Percentiles rank a stretch among this genome's conserved stretches.
These are phyloP conservation scores for Lethenteron camtschaticum DNA, from an alignment of 2,113 vertebrate genomes.

Conservation along the genomic window DNA sequence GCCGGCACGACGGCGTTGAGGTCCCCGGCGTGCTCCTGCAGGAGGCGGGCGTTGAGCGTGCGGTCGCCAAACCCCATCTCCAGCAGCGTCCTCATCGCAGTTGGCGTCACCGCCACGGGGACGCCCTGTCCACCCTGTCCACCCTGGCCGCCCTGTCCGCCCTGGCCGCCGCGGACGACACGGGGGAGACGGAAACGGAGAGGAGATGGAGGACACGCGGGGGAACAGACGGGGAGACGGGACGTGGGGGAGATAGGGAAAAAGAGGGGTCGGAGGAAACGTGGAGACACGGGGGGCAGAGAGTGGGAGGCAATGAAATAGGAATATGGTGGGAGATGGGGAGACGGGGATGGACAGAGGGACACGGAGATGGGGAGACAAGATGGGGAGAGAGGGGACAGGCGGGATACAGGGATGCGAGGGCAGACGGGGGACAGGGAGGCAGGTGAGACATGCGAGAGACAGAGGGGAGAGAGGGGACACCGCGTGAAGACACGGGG, in stretches of 20 bases:
- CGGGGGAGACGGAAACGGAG: neutral
- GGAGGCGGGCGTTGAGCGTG: constrained; percentile 50
- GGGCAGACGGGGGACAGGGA: too few relatives aligned
- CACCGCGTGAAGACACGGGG: too few relatives aligned
- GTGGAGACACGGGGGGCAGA: neutral
- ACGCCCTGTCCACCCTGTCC: constrained; percentile 16
- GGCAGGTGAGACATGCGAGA: too few relatives aligned
- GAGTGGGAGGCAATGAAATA: too few relatives aligned
- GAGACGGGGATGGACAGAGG: too few relatives aligned
- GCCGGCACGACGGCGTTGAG: neutral
- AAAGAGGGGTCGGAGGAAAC: neutral
- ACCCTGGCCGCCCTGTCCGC: constrained; percentile 12
- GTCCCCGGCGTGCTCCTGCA: constrained; percentile 15
- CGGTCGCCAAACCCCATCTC: constrained; percentile 94
- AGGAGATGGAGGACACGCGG: neutral
- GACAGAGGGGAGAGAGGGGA: too few relatives aligned
- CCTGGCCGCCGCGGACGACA: constrained; percentile 13
- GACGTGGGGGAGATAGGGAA: neutral
- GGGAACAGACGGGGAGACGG: neutral
- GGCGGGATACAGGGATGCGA: too few relatives aligned
- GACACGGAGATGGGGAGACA: too few relatives aligned
- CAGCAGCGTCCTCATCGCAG: constrained; percentile 50
- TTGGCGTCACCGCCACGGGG: constrained; percentile 41
- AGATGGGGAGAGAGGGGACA: too few relatives aligned
- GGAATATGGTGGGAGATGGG: too few relatives aligned